Percentiles rank a stretch among this genome's conserved stretches.
Conservation (phyloP, 2,797 vertebrate genomes). For the Urophycis tenuis region DNA sequence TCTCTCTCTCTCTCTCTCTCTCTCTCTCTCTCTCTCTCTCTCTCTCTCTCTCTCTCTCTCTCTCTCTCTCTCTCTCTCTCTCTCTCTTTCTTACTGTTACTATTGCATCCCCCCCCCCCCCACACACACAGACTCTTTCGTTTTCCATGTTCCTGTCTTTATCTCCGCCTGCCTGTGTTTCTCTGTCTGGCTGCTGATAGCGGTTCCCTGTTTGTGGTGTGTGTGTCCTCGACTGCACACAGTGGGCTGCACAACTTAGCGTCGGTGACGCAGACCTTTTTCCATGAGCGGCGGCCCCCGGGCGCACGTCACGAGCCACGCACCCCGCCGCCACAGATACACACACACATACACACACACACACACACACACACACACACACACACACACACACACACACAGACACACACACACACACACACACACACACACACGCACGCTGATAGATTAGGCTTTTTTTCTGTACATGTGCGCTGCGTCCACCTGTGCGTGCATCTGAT, state of each 20-base stretch:
- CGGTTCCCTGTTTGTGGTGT: conserved; percentile 13
- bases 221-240: neutral
- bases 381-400: no score
- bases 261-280: conserved; percentile 31
- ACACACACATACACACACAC: neutral
- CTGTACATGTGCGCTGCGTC: no score
- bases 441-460: no score
- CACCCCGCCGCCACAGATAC: neutral
- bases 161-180: neutral
- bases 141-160: neutral
- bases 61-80: neutral
- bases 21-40: neutral
- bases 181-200: neutral
- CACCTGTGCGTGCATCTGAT: no score
- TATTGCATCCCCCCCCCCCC: neutral
- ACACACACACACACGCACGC: no score
- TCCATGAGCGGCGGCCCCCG: conserved; percentile 29
- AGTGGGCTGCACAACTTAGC: neutral
- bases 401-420: no score
- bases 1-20: neutral
- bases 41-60: neutral
- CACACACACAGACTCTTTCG: neutral
- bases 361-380: neutral
- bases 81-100: neutral
- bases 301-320: conserved; percentile 5